A percentile compares a stretch with the other conserved stretches of the same genome.
These are phyloP conservation scores for Drosophila formosana DNA, from an alignment of 2,888 invertebrate genomes.

Conservation along the genomic window DNA sequence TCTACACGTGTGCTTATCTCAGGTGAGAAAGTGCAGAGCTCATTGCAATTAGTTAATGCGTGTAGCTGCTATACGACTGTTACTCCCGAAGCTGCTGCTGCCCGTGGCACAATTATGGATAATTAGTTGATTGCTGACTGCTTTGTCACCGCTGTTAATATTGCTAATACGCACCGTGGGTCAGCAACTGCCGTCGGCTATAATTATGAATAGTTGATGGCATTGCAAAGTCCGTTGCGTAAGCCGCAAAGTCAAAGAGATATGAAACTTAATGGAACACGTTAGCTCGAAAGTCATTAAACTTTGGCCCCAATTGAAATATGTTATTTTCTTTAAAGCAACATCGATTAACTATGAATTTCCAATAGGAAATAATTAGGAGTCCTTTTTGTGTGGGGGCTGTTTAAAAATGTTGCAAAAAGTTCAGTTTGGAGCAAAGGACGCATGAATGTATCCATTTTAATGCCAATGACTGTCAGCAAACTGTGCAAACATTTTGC, in stretches of 20 bases:
- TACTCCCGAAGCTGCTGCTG: background rate
- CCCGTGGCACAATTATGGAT: constrained; percentile 59
- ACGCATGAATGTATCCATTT: constrained; percentile 53
- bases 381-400: constrained; percentile 14
- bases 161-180: constrained; percentile 39
- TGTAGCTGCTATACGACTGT: background rate
- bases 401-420: constrained; percentile 32
- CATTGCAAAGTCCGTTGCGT: background rate
- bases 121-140: constrained; percentile 52
- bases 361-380: background rate
- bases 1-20: background rate
- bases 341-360: background rate
- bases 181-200: constrained; percentile 29
- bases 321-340: background rate
- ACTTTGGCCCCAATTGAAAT: background rate
- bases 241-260: constrained; percentile 2
- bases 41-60: constrained; percentile 59
- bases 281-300: background rate
- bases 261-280: background rate
- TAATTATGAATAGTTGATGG: constrained; percentile 53
- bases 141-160: constrained; percentile 41
- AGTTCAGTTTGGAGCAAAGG: constrained; percentile 53
- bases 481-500: constrained; percentile 65
- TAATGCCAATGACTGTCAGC: constrained; percentile 74
- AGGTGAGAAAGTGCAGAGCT: constrained; percentile 14